phyloP scores from a whole-genome alignment of 92 coral and sea anemone genomes.

The Paramuricea clavata region DNA sequence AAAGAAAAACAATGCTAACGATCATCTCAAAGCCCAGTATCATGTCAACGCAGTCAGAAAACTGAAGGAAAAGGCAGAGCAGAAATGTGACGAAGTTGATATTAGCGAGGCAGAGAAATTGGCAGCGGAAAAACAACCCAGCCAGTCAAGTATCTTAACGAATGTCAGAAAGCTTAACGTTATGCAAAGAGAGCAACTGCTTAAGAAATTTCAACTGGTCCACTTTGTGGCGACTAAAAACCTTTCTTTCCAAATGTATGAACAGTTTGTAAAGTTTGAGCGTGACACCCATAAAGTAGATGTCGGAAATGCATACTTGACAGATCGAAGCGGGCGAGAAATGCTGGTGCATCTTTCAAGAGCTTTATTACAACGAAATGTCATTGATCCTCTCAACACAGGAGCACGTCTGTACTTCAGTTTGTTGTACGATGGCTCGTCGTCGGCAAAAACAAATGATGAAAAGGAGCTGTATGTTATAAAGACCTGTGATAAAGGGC shows the following conservation, averaged over 20 bases:
- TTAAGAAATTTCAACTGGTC: slow-evolving; percentile 17
- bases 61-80: too few relatives aligned
- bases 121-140: too few relatives aligned
- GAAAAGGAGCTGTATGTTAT: slow-evolving; percentile 11
- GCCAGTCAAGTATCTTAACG: not conserved
- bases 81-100: too few relatives aligned
- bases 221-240: slow-evolving; percentile 5
- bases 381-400: not conserved
- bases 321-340: slow-evolving; percentile 15
- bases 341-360: not conserved
- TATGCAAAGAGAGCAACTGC: not conserved
- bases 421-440: not conserved
- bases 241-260: not conserved
- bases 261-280: not conserved
- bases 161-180: not conserved
- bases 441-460: slow-evolving; percentile 17
- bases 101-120: too few relatives aligned
- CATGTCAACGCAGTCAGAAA: not conserved
- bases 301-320: slow-evolving; percentile 18
- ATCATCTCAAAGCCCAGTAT: not conserved
- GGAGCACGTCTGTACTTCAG: not conserved
- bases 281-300: slow-evolving; percentile 7
- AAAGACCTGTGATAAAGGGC: not conserved
- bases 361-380: not conserved
- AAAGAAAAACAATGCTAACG: slow-evolving; percentile 9